Evolutionary conservation across 2,113 vertebrate genomes (phyloP).

Genomic region (Addax nasomaculatus): DNA sequence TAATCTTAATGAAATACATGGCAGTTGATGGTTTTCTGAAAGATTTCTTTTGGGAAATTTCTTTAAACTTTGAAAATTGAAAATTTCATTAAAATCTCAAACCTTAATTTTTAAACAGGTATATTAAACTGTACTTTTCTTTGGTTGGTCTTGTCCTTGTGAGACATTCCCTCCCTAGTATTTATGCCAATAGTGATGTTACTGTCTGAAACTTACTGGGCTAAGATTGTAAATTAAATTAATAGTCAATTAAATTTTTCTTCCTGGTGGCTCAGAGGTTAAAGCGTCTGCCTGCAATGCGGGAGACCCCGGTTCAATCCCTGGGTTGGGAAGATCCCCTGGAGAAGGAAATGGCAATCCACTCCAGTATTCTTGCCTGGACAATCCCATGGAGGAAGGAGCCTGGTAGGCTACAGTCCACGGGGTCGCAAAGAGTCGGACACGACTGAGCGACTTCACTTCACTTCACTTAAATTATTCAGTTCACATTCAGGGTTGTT

Average conservation of each 20-base stretch:
- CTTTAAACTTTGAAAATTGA: constrained; percentile 25
- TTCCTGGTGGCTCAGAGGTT: no score
- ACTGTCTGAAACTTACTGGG: neutral
- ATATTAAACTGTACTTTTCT: neutral
- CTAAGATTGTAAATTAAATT: neutral
- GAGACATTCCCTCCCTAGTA: neutral
- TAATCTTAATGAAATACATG: neutral
- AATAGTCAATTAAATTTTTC: neutral
- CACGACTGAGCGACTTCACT: no score
- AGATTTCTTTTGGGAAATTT: neutral
- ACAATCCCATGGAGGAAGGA: no score
- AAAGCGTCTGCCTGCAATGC: no score
- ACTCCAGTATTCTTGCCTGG: no score
- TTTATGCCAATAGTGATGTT: neutral
- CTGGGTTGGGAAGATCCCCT: no score
- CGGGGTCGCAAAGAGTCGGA: no score
- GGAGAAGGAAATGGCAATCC: no score
- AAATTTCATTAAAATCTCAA: constrained; percentile 24
- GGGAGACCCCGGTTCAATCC: no score
- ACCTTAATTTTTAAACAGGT: neutral
- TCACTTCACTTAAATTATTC: neutral
- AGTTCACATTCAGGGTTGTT: neutral
- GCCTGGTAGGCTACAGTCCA: no score
- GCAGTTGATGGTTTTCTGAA: neutral
- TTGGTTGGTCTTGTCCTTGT: neutral